Percentiles rank a stretch among this genome's conserved stretches.
Conservation (phyloP, 53 echinoderm and acorn worm species). For the Hippasteria phrygiana region DNA sequence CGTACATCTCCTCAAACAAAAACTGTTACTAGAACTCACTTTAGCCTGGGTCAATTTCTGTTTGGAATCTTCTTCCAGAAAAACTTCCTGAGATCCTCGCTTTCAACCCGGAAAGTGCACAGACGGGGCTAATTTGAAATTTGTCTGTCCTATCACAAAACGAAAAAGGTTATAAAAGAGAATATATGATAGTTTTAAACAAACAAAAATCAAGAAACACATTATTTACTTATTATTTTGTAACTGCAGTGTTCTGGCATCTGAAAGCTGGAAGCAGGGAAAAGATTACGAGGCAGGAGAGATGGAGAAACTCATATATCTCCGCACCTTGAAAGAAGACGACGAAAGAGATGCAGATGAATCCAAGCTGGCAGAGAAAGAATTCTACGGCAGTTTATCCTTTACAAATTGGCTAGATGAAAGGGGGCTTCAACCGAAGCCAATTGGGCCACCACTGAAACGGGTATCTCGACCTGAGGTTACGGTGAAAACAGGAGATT, state of each 20-base stretch:
- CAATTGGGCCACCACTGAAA: conserved; percentile 54
- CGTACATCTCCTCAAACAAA: no score
- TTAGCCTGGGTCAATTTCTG: no score
- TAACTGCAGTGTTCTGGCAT: conserved; percentile 79
- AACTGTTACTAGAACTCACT: no score
- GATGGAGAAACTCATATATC: conserved; percentile 75
- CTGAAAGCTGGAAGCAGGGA: conserved; percentile 91
- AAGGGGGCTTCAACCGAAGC: conserved; percentile 69
- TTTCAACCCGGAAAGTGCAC: no score
- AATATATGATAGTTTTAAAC: no score
- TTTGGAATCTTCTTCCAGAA: no score
- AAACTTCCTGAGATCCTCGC: no score
- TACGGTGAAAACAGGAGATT: not conserved
- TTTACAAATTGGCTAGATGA: conserved; percentile 89
- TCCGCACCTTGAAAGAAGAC: conserved; percentile 80
- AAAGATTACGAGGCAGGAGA: conserved; percentile 78
- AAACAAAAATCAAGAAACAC: not conserved
- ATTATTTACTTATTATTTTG: not conserved
- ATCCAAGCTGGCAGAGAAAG: conserved; percentile 75
- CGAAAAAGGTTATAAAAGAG: no score
- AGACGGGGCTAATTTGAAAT: no score
- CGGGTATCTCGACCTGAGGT: conserved; percentile 26
- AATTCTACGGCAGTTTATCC: conserved; percentile 73
- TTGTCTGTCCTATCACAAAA: no score
- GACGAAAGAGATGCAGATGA: conserved; percentile 71